Base-by-base conservation (phyloP, 2,797 vertebrate species). In the Paratrypauchen microcephalus region DNA sequence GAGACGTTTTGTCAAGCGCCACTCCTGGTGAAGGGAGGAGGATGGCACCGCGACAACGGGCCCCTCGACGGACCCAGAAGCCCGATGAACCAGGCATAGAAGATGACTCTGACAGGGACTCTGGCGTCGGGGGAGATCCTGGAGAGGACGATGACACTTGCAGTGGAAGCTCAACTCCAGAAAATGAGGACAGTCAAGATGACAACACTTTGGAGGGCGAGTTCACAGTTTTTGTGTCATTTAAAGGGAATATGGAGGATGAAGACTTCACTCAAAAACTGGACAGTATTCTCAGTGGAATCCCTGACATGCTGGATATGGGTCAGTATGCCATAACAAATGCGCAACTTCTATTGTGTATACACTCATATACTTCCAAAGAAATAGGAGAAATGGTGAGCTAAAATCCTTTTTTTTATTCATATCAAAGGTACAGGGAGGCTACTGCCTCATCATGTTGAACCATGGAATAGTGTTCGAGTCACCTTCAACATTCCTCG, bases 381-480 rank as follows among this genome's bases (percentile, higher is more conserved):
- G 16, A 56, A 21, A 15, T 23, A 56, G 1, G 23, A 23, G 52
- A 23, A 50, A 54, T 23, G 1, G 7, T 16, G 52, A n/a, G 6
- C 9, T 54, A 23, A 21, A 54, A 12, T 54, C 3, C 0, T 24
- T 2, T 4, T 56, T 16, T 50, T 11, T 28, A 1, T 28, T 48
- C 4, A 0, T 50, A 6, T 57, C 63, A 55, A 85, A 99, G 98
- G 92, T 80, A 93, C 94, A 65, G 91, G 90, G 68, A 94, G 90
- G 75, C 87, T 99, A 69, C 94, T 92, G 59, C 92, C 95, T 59
- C 93, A 94, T 86, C 93, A 92, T 30, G 95, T 99, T 54, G 98
- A 99, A 82, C 97, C 97, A 0, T 99, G 97, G 98, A 99, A 99
- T 92, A 99, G 98, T 0, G 98, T 99, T 57, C 95, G 97, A 0